Evolutionary conservation across 2,797 vertebrate species (phyloP), one percentile per base, ranked within the genome.

Genomic region (Diglossa cyanea): DNA sequence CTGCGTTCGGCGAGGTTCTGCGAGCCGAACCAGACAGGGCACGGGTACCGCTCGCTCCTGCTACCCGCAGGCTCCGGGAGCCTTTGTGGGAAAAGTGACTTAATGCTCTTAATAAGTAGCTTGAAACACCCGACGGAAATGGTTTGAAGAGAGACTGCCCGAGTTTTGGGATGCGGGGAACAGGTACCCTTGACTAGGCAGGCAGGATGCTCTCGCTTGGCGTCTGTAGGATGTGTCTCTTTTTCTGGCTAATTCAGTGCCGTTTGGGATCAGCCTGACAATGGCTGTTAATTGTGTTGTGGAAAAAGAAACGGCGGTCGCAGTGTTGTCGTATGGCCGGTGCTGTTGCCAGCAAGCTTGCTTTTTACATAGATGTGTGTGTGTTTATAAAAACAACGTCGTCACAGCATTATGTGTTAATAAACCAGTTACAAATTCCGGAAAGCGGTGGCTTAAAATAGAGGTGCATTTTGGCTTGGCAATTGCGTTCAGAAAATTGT

Each of bases 111-210:
- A 13, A 1, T 13, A 4, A 84, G 81, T 28, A 7, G 37, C 61
- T n/a, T 18, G 47, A n/a, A 57, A 15, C 47, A 6, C 7, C 5
- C 20, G 19, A 0, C 30, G 55, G 57, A 35, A 62, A 17, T 3
- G 30, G 44, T 40, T 31, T 9, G 77, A 23, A 4, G 62, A 58
- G 65, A 21, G 35, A 13, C 21, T 16, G 44, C 30, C 28, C 5
- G 53, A 19, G 30, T 39, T 35, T 1, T 0, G 26, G n/a, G 5
- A 1, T 66, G 26, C 8, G 53, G 60, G 31, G 44, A 33, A 0
- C 45, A 11, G 40, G 30, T 54, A 25, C 19, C 24, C 57, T 31
- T 19, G 44, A 26, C 51, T 19, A 5, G 42, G 61, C 40, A 24
- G 65, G 35, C 42, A 7, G 62, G 70, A 15, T 40, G 66, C 50